Evolutionary conservation across 2,113 vertebrate genomes (phyloP).

Genomic region (Malurus elegans): DNA sequence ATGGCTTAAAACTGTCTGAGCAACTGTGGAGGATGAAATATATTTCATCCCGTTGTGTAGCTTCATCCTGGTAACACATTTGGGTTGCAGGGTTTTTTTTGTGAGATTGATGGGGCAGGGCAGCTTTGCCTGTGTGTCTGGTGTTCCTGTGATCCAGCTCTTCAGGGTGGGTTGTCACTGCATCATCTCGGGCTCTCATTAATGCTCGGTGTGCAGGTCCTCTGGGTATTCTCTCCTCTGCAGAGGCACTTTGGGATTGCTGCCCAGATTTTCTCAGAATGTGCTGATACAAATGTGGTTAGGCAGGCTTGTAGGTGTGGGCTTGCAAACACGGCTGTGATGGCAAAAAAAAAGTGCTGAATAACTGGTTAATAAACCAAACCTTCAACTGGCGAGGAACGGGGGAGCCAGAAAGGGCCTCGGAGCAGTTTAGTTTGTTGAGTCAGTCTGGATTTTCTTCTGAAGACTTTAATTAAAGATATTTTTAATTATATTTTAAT

Average conservation of each 20-base stretch:
- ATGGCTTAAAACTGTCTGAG: background rate
- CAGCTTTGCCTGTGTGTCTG: background rate
- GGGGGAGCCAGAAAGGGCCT: background rate
- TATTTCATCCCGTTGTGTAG: background rate
- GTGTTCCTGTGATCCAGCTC: background rate
- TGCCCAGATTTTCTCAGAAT: slow-evolving; percentile 58
- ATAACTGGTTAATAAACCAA: slow-evolving; percentile 49
- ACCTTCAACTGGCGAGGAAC: background rate
- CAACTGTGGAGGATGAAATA: background rate
- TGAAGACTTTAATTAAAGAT: background rate
- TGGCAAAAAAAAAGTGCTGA: background rate
- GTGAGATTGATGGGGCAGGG: background rate
- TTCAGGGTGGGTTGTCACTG: background rate
- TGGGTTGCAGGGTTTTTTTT: background rate
- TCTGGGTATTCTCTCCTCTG: slow-evolving; percentile 33
- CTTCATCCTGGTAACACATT: background rate
- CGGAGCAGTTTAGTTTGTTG: background rate
- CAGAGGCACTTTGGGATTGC: slow-evolving; percentile 35
- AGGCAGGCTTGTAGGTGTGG: slow-evolving; percentile 56
- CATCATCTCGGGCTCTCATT: slow-evolving; percentile 1
- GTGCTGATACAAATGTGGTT: slow-evolving; percentile 61
- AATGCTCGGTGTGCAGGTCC: background rate
- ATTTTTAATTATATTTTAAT: background rate
- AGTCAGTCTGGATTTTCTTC: background rate
- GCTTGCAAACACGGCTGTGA: slow-evolving; percentile 39